Conservation (phyloP, 2,113 vertebrate species). For the Calyptomena viridis region DNA sequence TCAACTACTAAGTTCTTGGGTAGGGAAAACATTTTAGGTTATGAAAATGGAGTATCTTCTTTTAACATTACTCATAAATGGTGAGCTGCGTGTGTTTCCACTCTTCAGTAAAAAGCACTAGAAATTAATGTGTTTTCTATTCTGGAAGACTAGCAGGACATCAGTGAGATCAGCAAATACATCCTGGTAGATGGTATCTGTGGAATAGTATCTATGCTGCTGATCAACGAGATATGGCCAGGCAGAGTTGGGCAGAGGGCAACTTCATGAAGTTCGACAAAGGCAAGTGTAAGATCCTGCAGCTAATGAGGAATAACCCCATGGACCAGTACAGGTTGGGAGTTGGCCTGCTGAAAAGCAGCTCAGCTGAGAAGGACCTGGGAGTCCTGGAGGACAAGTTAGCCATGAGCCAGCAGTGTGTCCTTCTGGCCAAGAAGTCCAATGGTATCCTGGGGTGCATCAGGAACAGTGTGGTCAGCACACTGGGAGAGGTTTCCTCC, state of each 20-base stretch:
- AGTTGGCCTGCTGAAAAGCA: neutral
- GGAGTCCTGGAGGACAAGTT: neutral
- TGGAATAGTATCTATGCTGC: neutral
- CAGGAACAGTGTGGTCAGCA: neutral
- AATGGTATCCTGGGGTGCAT: neutral
- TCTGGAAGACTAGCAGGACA: neutral
- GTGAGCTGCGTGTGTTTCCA: neutral
- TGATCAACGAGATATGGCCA: neutral
- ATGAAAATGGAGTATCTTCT: neutral
- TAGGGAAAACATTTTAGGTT: neutral
- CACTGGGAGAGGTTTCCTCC: neutral
- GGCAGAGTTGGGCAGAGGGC: neutral
- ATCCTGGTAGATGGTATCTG: neutral
- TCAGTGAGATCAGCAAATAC: neutral
- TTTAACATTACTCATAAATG: neutral
- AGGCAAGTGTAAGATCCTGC: neutral
- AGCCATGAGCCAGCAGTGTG: neutral
- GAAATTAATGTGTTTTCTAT: neutral
- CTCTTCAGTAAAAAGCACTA: neutral
- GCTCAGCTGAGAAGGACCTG: neutral
- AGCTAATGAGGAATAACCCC: neutral
- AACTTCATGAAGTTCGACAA: neutral
- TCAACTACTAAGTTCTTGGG: neutral
- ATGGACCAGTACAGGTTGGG: neutral
- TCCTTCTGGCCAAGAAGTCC: too few species aligned